Conservation (phyloP, 1,140 invertebrate species). For the Neocloeon triangulifer region DNA sequence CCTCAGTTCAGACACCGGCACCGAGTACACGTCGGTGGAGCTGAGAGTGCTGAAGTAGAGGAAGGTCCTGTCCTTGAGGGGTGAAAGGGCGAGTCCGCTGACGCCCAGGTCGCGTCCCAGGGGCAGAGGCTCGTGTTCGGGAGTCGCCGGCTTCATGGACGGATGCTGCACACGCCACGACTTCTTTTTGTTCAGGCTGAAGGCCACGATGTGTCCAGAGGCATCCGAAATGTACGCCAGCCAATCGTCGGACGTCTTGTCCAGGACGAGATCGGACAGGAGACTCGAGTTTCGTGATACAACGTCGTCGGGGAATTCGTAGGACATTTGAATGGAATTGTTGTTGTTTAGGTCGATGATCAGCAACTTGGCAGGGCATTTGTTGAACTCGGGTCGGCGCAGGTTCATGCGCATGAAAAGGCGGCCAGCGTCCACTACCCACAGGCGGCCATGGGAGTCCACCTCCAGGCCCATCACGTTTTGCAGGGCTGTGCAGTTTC, state of each 20-base stretch:
- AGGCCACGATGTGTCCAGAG: slow-evolving; percentile 40
- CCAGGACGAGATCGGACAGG: slow-evolving; percentile 40
- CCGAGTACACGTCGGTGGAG: slow-evolving; percentile 32
- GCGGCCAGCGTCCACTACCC: slow-evolving; percentile 41
- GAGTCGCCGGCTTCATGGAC: slow-evolving; percentile 34
- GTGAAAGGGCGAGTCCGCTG: slow-evolving; percentile 42
- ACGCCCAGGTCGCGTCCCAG: slow-evolving; percentile 28
- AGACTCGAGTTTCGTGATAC: slow-evolving; percentile 24
- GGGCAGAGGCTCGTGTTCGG: no score
- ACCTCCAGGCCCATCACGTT: slow-evolving; percentile 46
- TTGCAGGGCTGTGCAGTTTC: slow-evolving; percentile 34
- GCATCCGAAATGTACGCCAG: slow-evolving; percentile 46
- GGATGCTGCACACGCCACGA: slow-evolving; percentile 41
- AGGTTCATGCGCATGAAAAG: slow-evolving; percentile 20
- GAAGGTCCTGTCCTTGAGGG: slow-evolving; percentile 14
- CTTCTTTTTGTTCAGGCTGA: slow-evolving; percentile 27
- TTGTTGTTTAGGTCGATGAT: slow-evolving; percentile 37
- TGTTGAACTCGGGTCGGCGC: slow-evolving; percentile 14
- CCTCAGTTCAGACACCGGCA: slow-evolving; percentile 27
- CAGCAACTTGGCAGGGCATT: slow-evolving; percentile 36
- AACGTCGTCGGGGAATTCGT: slow-evolving; percentile 27
- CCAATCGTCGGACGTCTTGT: slow-evolving; percentile 32
- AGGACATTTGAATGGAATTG: slow-evolving; percentile 24
- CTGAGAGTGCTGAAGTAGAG: slow-evolving; percentile 39
- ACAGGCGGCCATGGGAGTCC: slow-evolving; percentile 38